Evolutionary conservation across 2,113 vertebrate species (phyloP).

Genomic region (Rafetus swinhoei): DNA sequence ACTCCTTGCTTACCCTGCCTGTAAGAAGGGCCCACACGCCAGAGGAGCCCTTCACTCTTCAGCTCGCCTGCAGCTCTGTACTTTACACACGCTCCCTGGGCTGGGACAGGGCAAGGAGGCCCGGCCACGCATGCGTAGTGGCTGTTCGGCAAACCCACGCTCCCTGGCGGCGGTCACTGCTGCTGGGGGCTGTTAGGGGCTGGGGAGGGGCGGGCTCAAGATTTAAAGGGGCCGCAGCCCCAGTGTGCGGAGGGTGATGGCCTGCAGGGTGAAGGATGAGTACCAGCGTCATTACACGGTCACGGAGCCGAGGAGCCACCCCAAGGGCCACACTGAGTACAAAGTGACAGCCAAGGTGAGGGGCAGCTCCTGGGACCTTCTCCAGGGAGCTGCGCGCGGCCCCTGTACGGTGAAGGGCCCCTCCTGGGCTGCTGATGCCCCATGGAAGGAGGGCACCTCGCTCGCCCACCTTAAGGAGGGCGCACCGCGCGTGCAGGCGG

Average conservation of each 20-base stretch:
- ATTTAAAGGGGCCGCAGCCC: constrained; percentile 41
- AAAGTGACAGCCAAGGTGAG: constrained; percentile 90
- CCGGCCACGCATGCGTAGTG: background rate
- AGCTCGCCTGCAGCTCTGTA: rapidly evolving
- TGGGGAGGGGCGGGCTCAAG: background rate
- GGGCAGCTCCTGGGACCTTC: background rate
- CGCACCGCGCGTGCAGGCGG: background rate
- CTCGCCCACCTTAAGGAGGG: background rate
- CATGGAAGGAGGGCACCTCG: background rate
- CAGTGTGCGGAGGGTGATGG: constrained; percentile 72
- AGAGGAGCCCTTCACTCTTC: constrained; percentile 46
- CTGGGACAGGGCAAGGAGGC: background rate
- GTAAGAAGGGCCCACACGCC: background rate
- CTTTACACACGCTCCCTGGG: constrained; percentile 43
- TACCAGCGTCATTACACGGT: constrained; percentile 86
- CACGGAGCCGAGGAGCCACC: constrained; percentile 86
- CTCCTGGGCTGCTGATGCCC: background rate
- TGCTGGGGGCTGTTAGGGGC: background rate
- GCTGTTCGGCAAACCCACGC: background rate
- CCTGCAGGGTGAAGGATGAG: constrained; percentile 86
- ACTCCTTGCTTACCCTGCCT: background rate
- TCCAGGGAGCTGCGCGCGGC: background rate
- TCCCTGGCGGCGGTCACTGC: background rate
- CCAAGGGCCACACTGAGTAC: constrained; percentile 92
- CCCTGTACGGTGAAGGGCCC: constrained; percentile 5